Evolutionary conservation across 2,888 invertebrate species (phyloP), one percentile per base, ranked within the genome.

Genomic region (Nysson spinosus): DNA sequence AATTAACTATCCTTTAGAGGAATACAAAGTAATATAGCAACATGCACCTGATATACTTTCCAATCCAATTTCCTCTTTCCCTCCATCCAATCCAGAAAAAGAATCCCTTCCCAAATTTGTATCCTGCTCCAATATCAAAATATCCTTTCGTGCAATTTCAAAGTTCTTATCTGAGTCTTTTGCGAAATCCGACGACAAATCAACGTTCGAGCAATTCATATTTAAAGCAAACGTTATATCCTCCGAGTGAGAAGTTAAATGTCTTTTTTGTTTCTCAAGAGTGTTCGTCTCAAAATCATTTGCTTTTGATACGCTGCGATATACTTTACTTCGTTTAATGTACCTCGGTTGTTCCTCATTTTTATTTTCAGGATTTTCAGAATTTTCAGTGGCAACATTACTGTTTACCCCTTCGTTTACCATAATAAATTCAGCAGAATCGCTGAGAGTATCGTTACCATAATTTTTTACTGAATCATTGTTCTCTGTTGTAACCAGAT

Each of bases 11-110:
- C n/a, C n/a, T n/a, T n/a, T n/a, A n/a, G n/a, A n/a, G n/a, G n/a
- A n/a, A n/a, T n/a, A n/a, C n/a, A n/a, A 80, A 81, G 73, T 82
- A 69, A 73, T 51, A 69, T 72, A n/a, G 50, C 65, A 58, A 77
- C 83, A 80, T 83, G 83, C 83, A 83, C 83, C 83, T 83, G 83
- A 62, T 69, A 46, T 57, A 62, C 67, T n/a, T n/a, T n/a, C 56
- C 50, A 58, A 37, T 63, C 46, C 56, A 34, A 22, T 26, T 20
- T 17, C 6, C 9, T 35, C 30, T 1, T 35, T 40, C 46, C 16
- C 50, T 61, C 24, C 56, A 44, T 20, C 32, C 30, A 17, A 24
- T 32, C 22, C 30, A 5, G 37, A 11, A 5, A 16, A 24, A 50
- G n/a, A n/a, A n/a, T n/a, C n/a, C n/a, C n/a, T n/a, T n/a, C n/a